Evolutionary conservation across 2,888 invertebrate species (phyloP), one percentile per base, ranked within the genome.

Genomic region (Drosophila recens): DNA sequence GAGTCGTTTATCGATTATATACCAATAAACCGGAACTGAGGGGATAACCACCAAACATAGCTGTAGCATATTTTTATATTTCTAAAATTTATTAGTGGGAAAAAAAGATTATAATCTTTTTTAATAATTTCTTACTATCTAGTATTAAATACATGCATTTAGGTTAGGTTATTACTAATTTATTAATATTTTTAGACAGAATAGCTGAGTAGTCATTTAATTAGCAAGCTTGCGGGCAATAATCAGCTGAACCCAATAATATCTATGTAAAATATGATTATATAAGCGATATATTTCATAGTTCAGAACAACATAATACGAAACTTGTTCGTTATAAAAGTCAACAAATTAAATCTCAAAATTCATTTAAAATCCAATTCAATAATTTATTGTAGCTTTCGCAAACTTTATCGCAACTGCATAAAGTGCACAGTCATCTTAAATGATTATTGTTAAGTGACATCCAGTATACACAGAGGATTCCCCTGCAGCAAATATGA

Each of bases 131-230:
- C 6, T 8, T 27, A n/a, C 38, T 71, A 34, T 20, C n/a, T 71
- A 58, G 48, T 23, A 34, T 43, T 72, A 59, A 27, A 43, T 49
- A 38, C 15, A 38, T 30, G 13, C 6, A 65, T 40, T 17, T 56
- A 67, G 59, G 75, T 42, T 51, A 75, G 56, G 42, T 27, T 27
- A 13, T 51, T 38, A 33, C 61, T 30, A 38, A 42, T 10, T 34
- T 52, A 13, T 23, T 30, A 53, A 70, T 62, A 57, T 49, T n/a
- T 9, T 49, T 71, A 76, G 63, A 40, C 46, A 62, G 20, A 51
- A 38, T 42, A 30, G 13, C 36, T 27, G 11, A 45, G 27, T 45
- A 23, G 23, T n/a, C 3, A 45, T 20, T 11, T 20, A 42, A 42
- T 42, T 42, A 17, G 38, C n/a, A n/a, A n/a, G 11, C 13, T 13